Evolutionary conservation across 1,140 invertebrate genomes (phyloP).

Genomic region (Chelonus insularis): DNA sequence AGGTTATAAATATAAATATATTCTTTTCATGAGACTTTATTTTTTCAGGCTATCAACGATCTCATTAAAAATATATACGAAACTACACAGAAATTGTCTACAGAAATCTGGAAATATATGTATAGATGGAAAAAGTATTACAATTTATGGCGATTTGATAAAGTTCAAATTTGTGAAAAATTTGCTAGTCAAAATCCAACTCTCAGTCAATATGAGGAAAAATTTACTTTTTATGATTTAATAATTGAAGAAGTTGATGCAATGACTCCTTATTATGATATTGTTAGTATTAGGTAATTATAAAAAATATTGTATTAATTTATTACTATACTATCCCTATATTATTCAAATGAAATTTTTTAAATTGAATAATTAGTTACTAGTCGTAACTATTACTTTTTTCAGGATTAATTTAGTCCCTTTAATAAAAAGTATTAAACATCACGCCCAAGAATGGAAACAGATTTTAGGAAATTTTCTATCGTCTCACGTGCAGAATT

Average conservation of each 20-base stretch:
- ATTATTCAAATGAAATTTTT: not conserved
- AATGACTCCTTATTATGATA: constrained; percentile 64
- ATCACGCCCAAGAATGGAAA: constrained; percentile 74
- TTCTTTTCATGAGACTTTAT: too few species aligned
- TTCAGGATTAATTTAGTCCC: constrained; percentile 67
- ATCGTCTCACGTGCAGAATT: constrained; percentile 61
- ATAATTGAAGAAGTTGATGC: constrained; percentile 73
- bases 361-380: constrained; percentile 5
- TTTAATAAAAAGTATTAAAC: constrained; percentile 66
- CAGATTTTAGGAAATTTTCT: constrained; percentile 67
- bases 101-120: constrained; percentile 68
- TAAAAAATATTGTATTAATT: not conserved
- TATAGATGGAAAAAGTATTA: constrained; percentile 77
- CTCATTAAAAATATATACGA: constrained; percentile 69
- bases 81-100: constrained; percentile 65
- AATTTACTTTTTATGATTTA: constrained; percentile 79
- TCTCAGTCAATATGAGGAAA: constrained; percentile 78
- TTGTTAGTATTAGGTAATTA: constrained; percentile 65
- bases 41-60: constrained; percentile 68
- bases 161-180: constrained; percentile 72
- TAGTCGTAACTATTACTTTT: constrained; percentile 12
- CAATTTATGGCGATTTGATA: constrained; percentile 81
- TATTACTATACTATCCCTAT: constrained; percentile 9
- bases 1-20: too few species aligned
- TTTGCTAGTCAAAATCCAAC: constrained; percentile 74